phyloP scores from a whole-genome alignment of 1,140 invertebrate genomes.

The Drosophila murphyi region DNA sequence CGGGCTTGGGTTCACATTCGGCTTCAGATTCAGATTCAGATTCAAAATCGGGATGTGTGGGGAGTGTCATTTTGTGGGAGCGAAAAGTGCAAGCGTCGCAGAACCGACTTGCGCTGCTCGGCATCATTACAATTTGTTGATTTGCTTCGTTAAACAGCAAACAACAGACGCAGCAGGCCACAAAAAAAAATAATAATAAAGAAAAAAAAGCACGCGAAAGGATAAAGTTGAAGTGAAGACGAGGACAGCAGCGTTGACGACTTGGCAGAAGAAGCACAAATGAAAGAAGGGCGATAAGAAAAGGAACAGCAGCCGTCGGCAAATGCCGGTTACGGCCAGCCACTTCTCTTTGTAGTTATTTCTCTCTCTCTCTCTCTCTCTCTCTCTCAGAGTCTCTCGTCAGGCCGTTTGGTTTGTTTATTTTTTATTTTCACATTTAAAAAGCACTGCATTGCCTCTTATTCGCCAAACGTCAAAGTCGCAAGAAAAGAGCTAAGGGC shows the following conservation, averaged over 20 bases:
- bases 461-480: constrained; percentile 35
- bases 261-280: constrained; percentile 37
- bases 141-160: constrained; percentile 83
- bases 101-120: constrained; percentile 50
- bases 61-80: constrained; percentile 16
- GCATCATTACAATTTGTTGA: constrained; percentile 83
- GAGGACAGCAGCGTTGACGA: constrained; percentile 32
- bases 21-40: constrained; percentile 35
- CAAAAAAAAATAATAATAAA: constrained; percentile 28
- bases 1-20: constrained; percentile 58
- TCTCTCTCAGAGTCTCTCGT: background rate
- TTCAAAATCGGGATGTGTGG: constrained; percentile 4
- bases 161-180: constrained; percentile 53
- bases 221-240: constrained; percentile 60
- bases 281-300: background rate
- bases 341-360: constrained; percentile 43
- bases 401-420: background rate
- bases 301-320: constrained; percentile 25
- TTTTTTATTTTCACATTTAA: constrained; percentile 56
- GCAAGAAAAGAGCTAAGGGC: constrained; percentile 44
- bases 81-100: constrained; percentile 75
- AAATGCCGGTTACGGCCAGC: constrained; percentile 21
- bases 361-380: background rate
- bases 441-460: constrained; percentile 62
- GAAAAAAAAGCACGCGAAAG: constrained; percentile 49